Percentiles rank a stretch among this genome's conserved stretches.
These are phyloP conservation scores for Peromyscus californicus DNA, from an alignment of 2,113 vertebrate species.

Conservation along the genomic window DNA sequence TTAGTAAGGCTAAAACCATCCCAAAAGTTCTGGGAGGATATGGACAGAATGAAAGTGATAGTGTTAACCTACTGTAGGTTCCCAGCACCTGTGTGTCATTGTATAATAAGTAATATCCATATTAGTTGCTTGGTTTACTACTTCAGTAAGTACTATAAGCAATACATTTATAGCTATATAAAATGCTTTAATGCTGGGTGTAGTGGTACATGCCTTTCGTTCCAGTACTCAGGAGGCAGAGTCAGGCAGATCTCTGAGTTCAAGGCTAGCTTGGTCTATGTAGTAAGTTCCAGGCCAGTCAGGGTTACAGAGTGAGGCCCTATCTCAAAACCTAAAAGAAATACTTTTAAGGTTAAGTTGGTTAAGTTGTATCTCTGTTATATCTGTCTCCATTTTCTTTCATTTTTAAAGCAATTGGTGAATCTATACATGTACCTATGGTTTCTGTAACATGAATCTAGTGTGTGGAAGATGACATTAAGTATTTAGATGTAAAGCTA, in stretches of 20 bases:
- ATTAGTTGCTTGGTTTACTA: constrained; percentile 40
- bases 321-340: background rate
- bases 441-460: background rate
- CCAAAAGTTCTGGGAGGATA: constrained; percentile 15
- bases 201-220: background rate
- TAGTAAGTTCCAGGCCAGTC: background rate
- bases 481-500: background rate
- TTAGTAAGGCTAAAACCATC: constrained; percentile 43
- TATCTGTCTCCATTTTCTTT: background rate
- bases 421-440: background rate
- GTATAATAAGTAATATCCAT: background rate
- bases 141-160: constrained; percentile 1
- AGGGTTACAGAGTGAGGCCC: background rate
- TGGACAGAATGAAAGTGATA: constrained; percentile 56
- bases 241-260: background rate
- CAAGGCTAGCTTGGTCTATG: background rate
- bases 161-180: background rate
- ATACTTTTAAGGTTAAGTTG: too few relatives aligned
- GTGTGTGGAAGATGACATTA: background rate
- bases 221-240: background rate
- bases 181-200: background rate
- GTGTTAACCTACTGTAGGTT: background rate
- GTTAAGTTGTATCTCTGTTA: constrained; percentile 8
- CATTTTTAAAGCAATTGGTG: constrained; percentile 22
- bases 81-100: background rate